Conservation (phyloP, 2,888 invertebrate species). For the Cheilosia grossa region DNA sequence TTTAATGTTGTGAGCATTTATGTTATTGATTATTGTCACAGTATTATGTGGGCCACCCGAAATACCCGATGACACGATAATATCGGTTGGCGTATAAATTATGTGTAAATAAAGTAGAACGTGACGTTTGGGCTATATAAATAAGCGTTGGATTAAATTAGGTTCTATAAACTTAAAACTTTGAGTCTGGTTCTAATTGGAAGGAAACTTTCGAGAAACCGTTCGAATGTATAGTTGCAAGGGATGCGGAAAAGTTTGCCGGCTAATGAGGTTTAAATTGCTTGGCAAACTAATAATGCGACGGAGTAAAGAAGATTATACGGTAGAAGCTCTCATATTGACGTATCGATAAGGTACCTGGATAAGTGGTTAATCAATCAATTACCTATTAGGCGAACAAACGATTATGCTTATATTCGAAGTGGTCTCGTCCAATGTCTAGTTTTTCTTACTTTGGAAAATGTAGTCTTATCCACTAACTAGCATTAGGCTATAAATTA, state of each 20-base stretch:
- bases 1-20: conserved; percentile 60
- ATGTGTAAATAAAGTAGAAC: conserved; percentile 45
- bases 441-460: no score
- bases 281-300: background rate
- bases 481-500: no score
- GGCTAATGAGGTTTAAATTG: conserved; percentile 2
- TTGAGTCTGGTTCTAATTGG: background rate
- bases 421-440: no score
- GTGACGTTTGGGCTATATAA: conserved; percentile 5
- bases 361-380: no score
- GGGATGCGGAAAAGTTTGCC: background rate
- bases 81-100: conserved; percentile 38
- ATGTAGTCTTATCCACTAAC: no score
- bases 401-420: no score
- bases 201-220: background rate
- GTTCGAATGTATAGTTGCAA: background rate
- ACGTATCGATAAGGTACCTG: no score
- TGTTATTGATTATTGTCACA: conserved; percentile 64
- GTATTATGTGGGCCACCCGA: conserved; percentile 50
- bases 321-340: no score
- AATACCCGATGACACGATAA: conserved; percentile 51
- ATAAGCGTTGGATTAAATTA: conserved; percentile 43
- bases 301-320: no score
- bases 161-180: conserved; percentile 13
- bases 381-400: no score